These are phyloP conservation scores for Euborellia annulipes DNA, from an alignment of 1,140 invertebrate genomes.

Conservation along the genomic window DNA sequence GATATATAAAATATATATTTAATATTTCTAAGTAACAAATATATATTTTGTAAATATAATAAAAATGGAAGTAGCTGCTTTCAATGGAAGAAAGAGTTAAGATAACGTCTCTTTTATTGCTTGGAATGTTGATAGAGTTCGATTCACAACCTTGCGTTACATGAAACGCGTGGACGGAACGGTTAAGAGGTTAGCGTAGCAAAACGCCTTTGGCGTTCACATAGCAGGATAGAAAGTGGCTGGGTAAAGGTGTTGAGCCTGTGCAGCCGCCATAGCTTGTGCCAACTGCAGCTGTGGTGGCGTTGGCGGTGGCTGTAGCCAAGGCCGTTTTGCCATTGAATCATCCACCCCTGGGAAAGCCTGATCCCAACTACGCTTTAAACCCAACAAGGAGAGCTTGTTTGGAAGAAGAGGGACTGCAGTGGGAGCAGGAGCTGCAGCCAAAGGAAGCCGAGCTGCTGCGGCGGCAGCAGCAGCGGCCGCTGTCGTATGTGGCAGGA, in stretches of 20 bases:
- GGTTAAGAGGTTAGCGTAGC: too few relatives aligned
- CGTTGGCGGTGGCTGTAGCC: constrained; percentile 14
- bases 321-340: constrained; percentile 18
- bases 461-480: constrained; percentile 23
- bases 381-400: constrained; percentile 20
- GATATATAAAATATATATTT: too few relatives aligned
- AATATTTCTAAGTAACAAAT: too few relatives aligned
- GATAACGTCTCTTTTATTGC: too few relatives aligned
- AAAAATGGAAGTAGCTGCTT: too few relatives aligned
- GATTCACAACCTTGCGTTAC: too few relatives aligned
- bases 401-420: constrained; percentile 18
- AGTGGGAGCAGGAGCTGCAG: constrained; percentile 21
- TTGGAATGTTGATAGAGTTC: too few relatives aligned
- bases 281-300: constrained; percentile 3
- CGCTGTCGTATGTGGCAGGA: constrained; percentile 21
- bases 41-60: too few relatives aligned
- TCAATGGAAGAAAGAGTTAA: too few relatives aligned
- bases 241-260: neutral
- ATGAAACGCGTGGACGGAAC: too few relatives aligned
- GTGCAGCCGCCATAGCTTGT: neutral
- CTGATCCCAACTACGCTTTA: constrained; percentile 30
- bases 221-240: too few relatives aligned
- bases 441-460: constrained; percentile 21
- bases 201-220: too few relatives aligned
- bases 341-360: constrained; percentile 22